Evolutionary conservation across 1,140 invertebrate genomes (phyloP).

Genomic region (Cotesia vestalis): DNA sequence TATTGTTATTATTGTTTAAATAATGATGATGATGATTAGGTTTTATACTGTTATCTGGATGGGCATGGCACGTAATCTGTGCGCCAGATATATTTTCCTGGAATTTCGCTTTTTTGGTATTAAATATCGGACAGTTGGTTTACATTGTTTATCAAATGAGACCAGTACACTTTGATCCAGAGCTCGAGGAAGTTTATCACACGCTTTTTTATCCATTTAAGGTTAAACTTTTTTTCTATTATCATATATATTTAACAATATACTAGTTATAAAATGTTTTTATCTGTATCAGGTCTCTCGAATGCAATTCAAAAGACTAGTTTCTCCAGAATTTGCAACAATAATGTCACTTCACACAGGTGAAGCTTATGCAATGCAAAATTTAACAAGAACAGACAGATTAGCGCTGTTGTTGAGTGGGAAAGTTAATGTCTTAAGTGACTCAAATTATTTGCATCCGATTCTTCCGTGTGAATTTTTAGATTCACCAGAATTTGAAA

Average conservation of each 20-base stretch:
- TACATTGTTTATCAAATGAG: constrained; percentile 85
- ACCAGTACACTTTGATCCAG: constrained; percentile 85
- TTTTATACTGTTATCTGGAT: constrained; percentile 83
- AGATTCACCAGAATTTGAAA: constrained; percentile 91
- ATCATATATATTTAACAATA: constrained; percentile 14
- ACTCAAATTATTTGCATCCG: constrained; percentile 84
- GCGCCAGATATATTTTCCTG: constrained; percentile 89
- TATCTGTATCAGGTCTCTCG: constrained; percentile 72
- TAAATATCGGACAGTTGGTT: constrained; percentile 84
- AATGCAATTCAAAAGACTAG: constrained; percentile 82
- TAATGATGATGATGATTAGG: constrained; percentile 65
- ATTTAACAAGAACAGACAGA: constrained; percentile 84
- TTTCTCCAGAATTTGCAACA: constrained; percentile 82
- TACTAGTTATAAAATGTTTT: constrained; percentile 10
- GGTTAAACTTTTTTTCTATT: constrained; percentile 61
- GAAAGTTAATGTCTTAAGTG: constrained; percentile 84
- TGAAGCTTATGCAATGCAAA: constrained; percentile 88
- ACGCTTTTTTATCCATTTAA: constrained; percentile 85
- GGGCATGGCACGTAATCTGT: constrained; percentile 90
- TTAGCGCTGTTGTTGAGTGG: constrained; percentile 81
- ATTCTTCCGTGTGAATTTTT: constrained; percentile 87
- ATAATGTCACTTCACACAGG: constrained; percentile 85
- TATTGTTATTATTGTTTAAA: constrained; percentile 31
- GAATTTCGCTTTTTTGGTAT: constrained; percentile 86
- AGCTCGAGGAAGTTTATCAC: constrained; percentile 86